Conservation (phyloP, 2,113 vertebrate genomes). For the Deroptyus accipitrinus region DNA sequence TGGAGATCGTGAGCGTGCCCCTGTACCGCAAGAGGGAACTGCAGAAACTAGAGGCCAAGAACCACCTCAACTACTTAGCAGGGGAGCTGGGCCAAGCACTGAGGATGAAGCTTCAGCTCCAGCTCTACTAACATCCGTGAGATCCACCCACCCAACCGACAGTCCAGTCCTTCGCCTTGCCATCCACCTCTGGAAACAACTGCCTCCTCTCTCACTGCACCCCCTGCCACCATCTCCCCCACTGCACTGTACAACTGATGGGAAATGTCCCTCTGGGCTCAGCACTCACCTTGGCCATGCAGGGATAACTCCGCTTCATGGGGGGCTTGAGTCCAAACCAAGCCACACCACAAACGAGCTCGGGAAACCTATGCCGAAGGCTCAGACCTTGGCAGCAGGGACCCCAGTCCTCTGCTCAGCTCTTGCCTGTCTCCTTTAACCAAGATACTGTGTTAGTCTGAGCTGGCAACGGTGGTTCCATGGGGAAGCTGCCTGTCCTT, state of each 20-base stretch:
- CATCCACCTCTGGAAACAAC: conserved; percentile 11
- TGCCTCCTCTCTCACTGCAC: conserved; percentile 28
- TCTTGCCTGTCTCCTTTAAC: not conserved
- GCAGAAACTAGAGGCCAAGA: conserved; percentile 79
- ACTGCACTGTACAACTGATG: not conserved
- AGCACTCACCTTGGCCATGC: not conserved
- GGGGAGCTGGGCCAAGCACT: conserved; percentile 84
- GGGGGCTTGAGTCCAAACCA: not conserved
- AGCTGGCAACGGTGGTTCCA: not conserved
- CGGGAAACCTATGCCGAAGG: not conserved
- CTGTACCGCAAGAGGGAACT: conserved; percentile 78
- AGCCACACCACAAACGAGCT: not conserved
- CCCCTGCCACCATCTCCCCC: conserved; percentile 16
- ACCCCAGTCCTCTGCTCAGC: not conserved
- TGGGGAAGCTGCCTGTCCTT: not conserved
- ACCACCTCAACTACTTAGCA: conserved; percentile 84
- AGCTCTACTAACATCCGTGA: conserved; percentile 80
- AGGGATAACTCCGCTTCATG: not conserved
- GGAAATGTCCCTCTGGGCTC: not conserved
- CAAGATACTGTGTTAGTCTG: not conserved
- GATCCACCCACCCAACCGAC: not conserved
- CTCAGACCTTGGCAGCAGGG: not conserved
- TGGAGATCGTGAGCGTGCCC: conserved; percentile 85
- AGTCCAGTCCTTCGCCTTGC: not conserved
- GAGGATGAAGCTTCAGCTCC: conserved; percentile 87